Percentiles rank a stretch among this genome's conserved stretches.
Evolutionary conservation across 2,888 invertebrate species (phyloP).

Genomic region (Cataglyphis cursor): DNA sequence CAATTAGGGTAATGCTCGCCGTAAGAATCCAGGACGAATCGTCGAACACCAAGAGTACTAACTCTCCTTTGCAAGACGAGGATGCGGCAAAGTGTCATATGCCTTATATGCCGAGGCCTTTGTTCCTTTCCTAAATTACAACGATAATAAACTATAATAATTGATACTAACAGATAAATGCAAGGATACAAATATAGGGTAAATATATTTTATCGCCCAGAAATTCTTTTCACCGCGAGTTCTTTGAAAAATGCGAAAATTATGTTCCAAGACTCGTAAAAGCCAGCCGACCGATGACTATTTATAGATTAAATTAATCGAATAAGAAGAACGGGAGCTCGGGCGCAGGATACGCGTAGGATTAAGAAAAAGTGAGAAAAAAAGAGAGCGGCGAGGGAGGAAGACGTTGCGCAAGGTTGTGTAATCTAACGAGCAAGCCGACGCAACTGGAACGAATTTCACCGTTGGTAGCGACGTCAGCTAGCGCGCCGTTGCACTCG

Average conservation of each 20-base stretch:
- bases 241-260: background rate
- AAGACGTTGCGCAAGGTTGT: constrained; percentile 68
- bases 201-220: background rate
- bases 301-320: background rate
- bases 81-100: background rate
- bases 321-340: background rate
- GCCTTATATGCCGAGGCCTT: constrained; percentile 2
- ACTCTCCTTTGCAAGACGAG: background rate
- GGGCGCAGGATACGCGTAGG: constrained; percentile 4
- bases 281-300: background rate
- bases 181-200: too few relatives aligned
- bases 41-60: background rate
- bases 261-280: background rate
- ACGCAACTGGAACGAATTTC: constrained; percentile 79
- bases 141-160: background rate
- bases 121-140: background rate
- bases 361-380: constrained; percentile 3
- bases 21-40: constrained; percentile 50
- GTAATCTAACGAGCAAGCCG: constrained; percentile 73
- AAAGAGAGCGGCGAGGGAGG: constrained; percentile 23
- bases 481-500: constrained; percentile 62
- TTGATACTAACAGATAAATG: too few relatives aligned
- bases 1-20: constrained; percentile 61
- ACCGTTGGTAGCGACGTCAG: constrained; percentile 67
- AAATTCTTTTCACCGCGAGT: background rate